Conservation (phyloP, 2,888 invertebrate species). For the Choreutis nemorana region DNA sequence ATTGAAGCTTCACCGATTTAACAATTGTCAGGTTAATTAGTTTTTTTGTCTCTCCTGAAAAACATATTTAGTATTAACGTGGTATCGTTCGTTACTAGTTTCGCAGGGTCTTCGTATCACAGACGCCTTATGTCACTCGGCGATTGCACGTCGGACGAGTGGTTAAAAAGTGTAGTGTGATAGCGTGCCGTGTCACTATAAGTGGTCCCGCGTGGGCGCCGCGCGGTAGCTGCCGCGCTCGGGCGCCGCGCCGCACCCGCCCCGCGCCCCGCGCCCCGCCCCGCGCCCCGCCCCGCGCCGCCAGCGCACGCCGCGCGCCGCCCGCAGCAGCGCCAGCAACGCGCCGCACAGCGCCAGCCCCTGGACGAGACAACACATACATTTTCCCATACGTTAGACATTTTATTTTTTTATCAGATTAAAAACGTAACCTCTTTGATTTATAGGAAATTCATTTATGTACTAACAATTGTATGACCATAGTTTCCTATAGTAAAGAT, state of each 20-base stretch:
- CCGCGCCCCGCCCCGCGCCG: constrained; percentile 13
- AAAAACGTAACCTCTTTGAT: too few species aligned
- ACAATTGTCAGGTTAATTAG: too few species aligned
- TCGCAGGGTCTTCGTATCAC: too few species aligned
- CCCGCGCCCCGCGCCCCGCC: constrained; percentile 10
- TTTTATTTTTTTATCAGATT: too few species aligned
- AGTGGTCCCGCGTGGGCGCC: constrained; percentile 20
- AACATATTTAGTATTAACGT: too few species aligned
- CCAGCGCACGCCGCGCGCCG: constrained; percentile 10
- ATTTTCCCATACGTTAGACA: neutral
- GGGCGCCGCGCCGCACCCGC: constrained; percentile 7
- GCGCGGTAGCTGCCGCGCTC: constrained; percentile 23
- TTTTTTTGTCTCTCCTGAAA: too few species aligned
- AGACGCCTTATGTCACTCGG: neutral
- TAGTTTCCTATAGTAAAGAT: too few species aligned
- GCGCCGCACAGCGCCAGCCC: constrained; percentile 21
- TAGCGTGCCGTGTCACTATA: constrained; percentile 10
- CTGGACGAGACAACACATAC: constrained; percentile 18
- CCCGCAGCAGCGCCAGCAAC: constrained; percentile 13
- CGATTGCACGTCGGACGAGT: constrained; percentile 19
- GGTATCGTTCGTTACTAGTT: too few species aligned
- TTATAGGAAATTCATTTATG: too few species aligned
- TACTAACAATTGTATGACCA: too few species aligned
- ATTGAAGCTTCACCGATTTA: too few species aligned
- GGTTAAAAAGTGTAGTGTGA: too few species aligned